Conservation (phyloP, 2,797 vertebrate species). For the Hypotaenidia okinawae region DNA sequence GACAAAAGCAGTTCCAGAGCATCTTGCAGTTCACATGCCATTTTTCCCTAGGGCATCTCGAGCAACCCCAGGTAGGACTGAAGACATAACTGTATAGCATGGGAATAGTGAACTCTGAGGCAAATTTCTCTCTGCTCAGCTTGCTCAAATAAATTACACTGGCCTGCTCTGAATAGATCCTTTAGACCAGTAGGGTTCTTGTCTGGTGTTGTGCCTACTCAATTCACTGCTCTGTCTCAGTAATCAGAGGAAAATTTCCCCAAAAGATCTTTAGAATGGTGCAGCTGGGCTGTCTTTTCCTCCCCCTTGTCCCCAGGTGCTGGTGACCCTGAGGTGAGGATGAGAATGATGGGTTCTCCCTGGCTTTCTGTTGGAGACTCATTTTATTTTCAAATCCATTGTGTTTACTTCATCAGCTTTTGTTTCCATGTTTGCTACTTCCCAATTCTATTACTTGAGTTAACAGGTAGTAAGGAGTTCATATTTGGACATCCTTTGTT, state of each 20-base stretch:
- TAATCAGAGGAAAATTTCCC: not conserved
- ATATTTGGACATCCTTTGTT: not conserved
- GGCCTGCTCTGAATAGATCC: not conserved
- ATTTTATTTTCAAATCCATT: not conserved
- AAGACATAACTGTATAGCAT: not conserved
- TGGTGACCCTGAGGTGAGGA: fast-evolving
- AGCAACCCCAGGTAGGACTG: not conserved
- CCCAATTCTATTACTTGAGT: not conserved
- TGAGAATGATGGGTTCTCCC: not conserved
- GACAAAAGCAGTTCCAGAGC: not conserved
- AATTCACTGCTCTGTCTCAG: not conserved
- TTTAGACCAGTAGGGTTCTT: not conserved
- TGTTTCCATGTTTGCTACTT: not conserved
- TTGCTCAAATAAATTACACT: not conserved
- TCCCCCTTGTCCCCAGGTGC: not conserved
- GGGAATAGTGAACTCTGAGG: not conserved
- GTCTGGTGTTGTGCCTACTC: not conserved
- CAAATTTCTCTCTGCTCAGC: not conserved
- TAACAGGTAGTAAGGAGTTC: not conserved
- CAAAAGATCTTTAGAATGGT: not conserved
- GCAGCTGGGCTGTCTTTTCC: not conserved
- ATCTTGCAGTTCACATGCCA: not conserved
- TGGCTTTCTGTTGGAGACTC: not conserved
- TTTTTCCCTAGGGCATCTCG: not conserved
- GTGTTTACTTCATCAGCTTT: not conserved